phyloP scores from a whole-genome alignment of 2,797 vertebrate genomes.

The Chloroceryle amazona region DNA sequence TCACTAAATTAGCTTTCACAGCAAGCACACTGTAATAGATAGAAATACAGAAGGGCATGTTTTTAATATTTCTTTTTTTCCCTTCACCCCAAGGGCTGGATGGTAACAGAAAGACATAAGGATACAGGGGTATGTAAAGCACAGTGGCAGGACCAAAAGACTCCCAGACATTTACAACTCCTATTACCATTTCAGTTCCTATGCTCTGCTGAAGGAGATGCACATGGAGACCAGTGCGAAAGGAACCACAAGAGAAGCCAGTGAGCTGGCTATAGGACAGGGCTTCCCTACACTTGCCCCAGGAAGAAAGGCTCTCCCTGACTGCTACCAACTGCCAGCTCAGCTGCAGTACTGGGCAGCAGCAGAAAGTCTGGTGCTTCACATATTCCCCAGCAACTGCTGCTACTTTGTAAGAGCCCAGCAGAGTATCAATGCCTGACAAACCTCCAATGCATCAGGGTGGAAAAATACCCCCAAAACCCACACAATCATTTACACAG shows the following conservation, averaged over 20 bases:
- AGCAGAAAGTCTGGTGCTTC: background rate
- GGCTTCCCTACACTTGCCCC: fast-evolving
- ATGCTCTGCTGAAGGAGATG: background rate
- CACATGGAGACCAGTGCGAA: background rate
- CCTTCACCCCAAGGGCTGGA: background rate
- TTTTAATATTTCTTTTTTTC: background rate
- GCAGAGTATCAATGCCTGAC: background rate
- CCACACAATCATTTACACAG: fast-evolving
- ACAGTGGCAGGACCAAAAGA: too few species aligned
- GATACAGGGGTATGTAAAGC: background rate
- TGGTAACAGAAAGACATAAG: background rate
- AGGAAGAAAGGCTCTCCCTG: background rate
- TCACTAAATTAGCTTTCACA: background rate
- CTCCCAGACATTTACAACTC: background rate
- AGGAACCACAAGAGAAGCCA: background rate
- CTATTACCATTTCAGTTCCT: background rate
- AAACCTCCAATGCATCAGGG: background rate
- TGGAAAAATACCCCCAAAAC: background rate
- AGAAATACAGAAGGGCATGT: background rate
- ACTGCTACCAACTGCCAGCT: background rate
- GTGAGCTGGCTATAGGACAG: background rate
- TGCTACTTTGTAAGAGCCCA: background rate
- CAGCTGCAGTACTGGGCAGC: fast-evolving
- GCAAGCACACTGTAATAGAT: background rate
- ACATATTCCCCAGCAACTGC: background rate